phyloP scores from a whole-genome alignment of 2,797 vertebrate species.

The Pangasius krempfi region DNA sequence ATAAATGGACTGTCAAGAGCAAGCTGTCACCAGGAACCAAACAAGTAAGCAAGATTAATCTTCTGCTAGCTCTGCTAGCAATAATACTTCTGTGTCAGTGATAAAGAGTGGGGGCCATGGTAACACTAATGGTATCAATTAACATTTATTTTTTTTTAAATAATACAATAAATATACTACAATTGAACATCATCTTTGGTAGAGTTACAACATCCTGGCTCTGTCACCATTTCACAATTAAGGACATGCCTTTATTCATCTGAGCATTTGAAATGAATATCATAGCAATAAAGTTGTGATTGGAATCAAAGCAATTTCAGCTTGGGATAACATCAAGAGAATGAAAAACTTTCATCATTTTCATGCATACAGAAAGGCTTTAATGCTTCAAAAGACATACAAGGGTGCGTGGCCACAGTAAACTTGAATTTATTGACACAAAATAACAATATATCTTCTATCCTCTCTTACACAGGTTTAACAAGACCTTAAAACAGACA shows the following conservation, averaged over 20 bases:
- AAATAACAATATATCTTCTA: conserved; percentile 84
- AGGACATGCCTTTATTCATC: conserved; percentile 69
- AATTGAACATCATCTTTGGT: conserved; percentile 78
- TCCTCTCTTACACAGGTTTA: conserved; percentile 91
- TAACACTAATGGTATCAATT: conserved; percentile 79
- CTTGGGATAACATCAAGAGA: conserved; percentile 72
- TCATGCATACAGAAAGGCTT: conserved; percentile 87
- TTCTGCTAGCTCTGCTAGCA: background rate
- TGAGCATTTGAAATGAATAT: conserved; percentile 60
- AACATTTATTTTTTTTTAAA: conserved; percentile 80
- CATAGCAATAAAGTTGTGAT: conserved; percentile 62
- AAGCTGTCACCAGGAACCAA: background rate
- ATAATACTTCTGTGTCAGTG: conserved; percentile 40
- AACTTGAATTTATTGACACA: conserved; percentile 94
- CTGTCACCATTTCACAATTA: conserved; percentile 76
- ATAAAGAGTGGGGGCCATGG: conserved; percentile 75
- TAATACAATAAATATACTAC: conserved; percentile 88
- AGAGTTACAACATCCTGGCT: conserved; percentile 78
- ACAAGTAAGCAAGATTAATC: background rate
- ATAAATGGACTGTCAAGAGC: background rate
- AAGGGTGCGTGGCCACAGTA: conserved; percentile 89
- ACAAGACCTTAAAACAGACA: conserved; percentile 79
- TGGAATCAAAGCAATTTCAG: conserved; percentile 62
- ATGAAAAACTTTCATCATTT: conserved; percentile 79
- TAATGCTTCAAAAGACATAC: conserved; percentile 88